Evolutionary conservation across 2,113 vertebrate genomes (phyloP).

Genomic region (Melanotaenia duboulayi): DNA sequence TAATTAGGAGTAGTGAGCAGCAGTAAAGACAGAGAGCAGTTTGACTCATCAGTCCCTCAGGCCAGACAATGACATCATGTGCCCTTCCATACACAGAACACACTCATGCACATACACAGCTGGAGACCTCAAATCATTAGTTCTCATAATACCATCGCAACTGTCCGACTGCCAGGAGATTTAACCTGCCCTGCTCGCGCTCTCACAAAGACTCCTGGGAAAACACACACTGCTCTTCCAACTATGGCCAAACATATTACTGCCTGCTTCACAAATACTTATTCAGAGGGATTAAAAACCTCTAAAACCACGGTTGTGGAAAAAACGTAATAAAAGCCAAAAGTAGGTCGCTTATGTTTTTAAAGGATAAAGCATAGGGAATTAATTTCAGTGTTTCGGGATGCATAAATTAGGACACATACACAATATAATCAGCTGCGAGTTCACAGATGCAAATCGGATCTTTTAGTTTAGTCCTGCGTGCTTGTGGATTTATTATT

Average conservation of each 20-base stretch:
- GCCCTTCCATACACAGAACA: slow-evolving; percentile 2
- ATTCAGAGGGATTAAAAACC: slow-evolving; percentile 50
- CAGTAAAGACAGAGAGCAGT: slow-evolving; percentile 13
- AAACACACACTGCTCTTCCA: slow-evolving; percentile 5
- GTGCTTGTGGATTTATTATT: slow-evolving; percentile 45
- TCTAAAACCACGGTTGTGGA: slow-evolving; percentile 37
- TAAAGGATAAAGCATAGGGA: slow-evolving; percentile 70
- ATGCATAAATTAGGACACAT: slow-evolving; percentile 64
- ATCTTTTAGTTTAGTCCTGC: slow-evolving; percentile 55
- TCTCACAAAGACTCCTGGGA: slow-evolving; percentile 2
- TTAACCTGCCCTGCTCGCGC: slow-evolving; percentile 34
- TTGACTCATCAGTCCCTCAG: slow-evolving; percentile 45
- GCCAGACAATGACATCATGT: slow-evolving; percentile 17
- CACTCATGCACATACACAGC: slow-evolving; percentile 26
- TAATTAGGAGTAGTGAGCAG: slow-evolving; percentile 41
- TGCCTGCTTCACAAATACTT: slow-evolving; percentile 23
- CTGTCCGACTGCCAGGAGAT: slow-evolving; percentile 38
- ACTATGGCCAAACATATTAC: slow-evolving; percentile 3
- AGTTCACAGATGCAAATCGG: slow-evolving; percentile 71
- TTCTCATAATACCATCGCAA: slow-evolving; percentile 43
- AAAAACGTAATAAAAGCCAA: slow-evolving; percentile 53
- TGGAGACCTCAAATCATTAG: slow-evolving; percentile 45
- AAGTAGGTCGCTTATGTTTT: slow-evolving; percentile 78
- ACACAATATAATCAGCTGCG: slow-evolving; percentile 58
- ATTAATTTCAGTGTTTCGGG: slow-evolving; percentile 71